These are phyloP conservation scores for Phortica okadai DNA, from an alignment of 2,888 invertebrate species.

Conservation along the genomic window DNA sequence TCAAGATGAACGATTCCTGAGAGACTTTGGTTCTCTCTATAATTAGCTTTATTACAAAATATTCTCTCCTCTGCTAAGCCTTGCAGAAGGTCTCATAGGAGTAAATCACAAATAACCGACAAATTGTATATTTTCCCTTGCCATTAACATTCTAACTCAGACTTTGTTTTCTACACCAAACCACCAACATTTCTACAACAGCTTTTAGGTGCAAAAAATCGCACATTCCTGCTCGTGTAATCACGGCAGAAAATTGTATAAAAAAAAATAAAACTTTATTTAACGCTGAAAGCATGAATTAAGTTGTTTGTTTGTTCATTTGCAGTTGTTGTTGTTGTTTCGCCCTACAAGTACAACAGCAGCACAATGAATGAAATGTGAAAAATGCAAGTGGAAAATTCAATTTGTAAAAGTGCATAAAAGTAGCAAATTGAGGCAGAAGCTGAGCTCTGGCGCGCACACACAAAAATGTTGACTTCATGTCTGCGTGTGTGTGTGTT, in stretches of 20 bases:
- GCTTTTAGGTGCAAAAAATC: slow-evolving; percentile 3
- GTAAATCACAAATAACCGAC: too few relatives aligned
- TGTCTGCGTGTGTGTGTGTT: slow-evolving; percentile 5
- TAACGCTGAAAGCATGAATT: slow-evolving; percentile 16
- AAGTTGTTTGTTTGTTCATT: slow-evolving; percentile 26
- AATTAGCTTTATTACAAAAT: too few relatives aligned
- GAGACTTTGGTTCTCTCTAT: too few relatives aligned
- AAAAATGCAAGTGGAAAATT: slow-evolving; percentile 64
- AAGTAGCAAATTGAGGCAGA: slow-evolving; percentile 49
- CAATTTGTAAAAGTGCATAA: slow-evolving; percentile 68
- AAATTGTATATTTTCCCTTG: too few relatives aligned
- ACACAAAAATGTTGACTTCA: not conserved
- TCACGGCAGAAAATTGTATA: not conserved
- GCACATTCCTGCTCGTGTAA: not conserved
- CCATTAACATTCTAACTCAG: too few relatives aligned
- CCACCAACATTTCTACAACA: too few relatives aligned
- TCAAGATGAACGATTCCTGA: too few relatives aligned
- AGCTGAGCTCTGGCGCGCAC: not conserved
- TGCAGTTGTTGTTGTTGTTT: not conserved
- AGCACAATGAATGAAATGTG: slow-evolving; percentile 1
- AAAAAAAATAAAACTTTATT: not conserved
- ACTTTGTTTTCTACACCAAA: too few relatives aligned
- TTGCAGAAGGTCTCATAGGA: too few relatives aligned
- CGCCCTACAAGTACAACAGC: not conserved
- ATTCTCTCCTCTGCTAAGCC: too few relatives aligned